Base-by-base conservation (phyloP, 2,888 invertebrate species). In the Cartodere bifasciata region DNA sequence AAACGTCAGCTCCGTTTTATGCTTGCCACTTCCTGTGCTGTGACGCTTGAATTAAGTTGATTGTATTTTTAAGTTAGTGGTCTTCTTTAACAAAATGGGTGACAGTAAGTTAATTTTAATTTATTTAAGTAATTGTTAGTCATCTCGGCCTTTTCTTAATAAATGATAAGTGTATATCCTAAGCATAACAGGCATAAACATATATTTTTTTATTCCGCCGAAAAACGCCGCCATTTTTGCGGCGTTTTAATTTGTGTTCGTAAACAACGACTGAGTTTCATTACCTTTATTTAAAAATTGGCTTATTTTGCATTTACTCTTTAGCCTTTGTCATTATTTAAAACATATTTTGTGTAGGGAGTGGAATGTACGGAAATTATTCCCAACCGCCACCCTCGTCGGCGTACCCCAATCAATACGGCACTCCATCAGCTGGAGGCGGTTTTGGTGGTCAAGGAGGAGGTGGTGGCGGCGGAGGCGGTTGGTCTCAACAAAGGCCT, bases 361-460 rank as follows among this genome's bases (percentile, higher is more conserved):
- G 43, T 13, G 45, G 45, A 10, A 44, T 44, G 21, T 55, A 53
- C 32, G 47, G 46, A 10, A 50, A 55, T 46, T 56, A 55, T 45
- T 56, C 56, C 2, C 55, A 56, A 42, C 53, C 54, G 20, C 55
- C 56, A 22, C 56, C 55, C 6, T 43, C 46, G 13, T 47, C 48
- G 10, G 49, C 48, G 23, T 49, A 48, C 36, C 44, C 45, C 7
- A 44, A 43, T 28, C 47, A 42, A 13, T 49, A 47, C 36, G 45
- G 46, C 1, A 29, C 44, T 7, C 35, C 45, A 5, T n/a, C n/a
- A n/a, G 41, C 43, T 5, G 41, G 43, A 13, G 40, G 39, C 20
- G 39, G 41, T 29, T 45, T 43, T 29, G 34, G 35, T 21, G 32
- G 38, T 28, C 38, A 41, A 23, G 41, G 42, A 6, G 40, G 42